These are phyloP conservation scores for Labrus mixtus DNA, from an alignment of 2,113 vertebrate genomes.

Conservation along the genomic window DNA sequence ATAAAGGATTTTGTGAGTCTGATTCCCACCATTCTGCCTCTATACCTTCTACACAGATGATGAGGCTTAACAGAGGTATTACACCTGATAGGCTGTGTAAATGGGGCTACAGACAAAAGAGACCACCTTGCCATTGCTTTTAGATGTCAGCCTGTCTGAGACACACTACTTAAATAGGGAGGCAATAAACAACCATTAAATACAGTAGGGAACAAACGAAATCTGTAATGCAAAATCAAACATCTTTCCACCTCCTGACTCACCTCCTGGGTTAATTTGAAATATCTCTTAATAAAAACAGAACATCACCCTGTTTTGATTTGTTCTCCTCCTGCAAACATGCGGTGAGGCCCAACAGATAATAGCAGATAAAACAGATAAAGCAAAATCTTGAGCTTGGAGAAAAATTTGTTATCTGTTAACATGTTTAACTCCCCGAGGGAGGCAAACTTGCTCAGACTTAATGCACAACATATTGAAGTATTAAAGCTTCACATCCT, in stretches of 20 bases:
- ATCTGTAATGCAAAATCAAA: slow-evolving; percentile 1
- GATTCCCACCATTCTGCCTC: too few species aligned
- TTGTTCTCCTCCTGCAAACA: slow-evolving; percentile 3
- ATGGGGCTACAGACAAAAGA: background rate
- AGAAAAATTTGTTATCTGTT: slow-evolving; percentile 58
- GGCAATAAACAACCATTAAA: slow-evolving; percentile 56
- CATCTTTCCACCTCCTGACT: background rate
- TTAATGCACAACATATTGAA: slow-evolving; percentile 63
- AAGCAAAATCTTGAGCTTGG: slow-evolving; percentile 22
- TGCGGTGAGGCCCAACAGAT: slow-evolving; percentile 11
- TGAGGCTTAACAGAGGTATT: too few species aligned
- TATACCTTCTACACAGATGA: too few species aligned
- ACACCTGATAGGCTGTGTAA: background rate
- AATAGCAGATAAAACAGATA: too few species aligned
- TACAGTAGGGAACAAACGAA: slow-evolving; percentile 47
- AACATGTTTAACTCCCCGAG: slow-evolving; percentile 50
- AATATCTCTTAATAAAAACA: slow-evolving; percentile 33
- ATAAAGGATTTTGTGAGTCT: too few species aligned
- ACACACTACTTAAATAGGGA: slow-evolving; percentile 23
- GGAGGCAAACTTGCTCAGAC: slow-evolving; percentile 59
- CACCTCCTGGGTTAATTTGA: slow-evolving; percentile 11
- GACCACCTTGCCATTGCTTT: slow-evolving; percentile 59
- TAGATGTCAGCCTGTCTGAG: slow-evolving; percentile 52
- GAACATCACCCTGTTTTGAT: slow-evolving; percentile 2
- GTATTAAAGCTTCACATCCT: slow-evolving; percentile 43